phyloP scores from a whole-genome alignment of 1,140 invertebrate genomes.

The Drosophila varians region DNA sequence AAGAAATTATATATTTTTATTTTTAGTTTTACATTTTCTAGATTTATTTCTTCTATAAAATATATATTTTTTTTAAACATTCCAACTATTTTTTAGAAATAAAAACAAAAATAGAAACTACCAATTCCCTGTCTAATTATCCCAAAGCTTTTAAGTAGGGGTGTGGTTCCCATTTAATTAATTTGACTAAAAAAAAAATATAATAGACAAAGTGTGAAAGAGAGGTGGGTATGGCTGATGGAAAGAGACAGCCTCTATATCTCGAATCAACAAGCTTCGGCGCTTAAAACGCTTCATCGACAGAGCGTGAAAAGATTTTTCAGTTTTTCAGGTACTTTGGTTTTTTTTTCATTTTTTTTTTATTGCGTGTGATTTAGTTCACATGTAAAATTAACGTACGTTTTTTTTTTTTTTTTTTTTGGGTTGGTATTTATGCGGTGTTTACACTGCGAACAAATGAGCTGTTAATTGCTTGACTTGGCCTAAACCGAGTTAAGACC shows the following conservation, averaged over 20 bases:
- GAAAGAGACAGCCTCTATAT: conserved; percentile 7
- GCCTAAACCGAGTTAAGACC: conserved; percentile 24
- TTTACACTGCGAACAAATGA: conserved; percentile 58
- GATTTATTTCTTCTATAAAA: no score
- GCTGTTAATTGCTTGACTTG: conserved; percentile 57
- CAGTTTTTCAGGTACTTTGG: conserved; percentile 8
- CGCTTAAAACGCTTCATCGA: conserved; percentile 54
- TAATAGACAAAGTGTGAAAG: background rate
- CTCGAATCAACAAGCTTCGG: conserved; percentile 17
- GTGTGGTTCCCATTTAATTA: conserved; percentile 47
- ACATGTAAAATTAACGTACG: conserved; percentile 53
- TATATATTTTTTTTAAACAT: no score
- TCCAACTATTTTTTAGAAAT: background rate
- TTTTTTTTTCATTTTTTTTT: conserved; percentile 23
- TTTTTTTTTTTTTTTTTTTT: conserved; percentile 4
- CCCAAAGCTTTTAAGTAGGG: conserved; percentile 6
- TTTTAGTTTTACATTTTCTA: no score
- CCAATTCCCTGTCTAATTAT: background rate
- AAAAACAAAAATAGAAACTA: background rate
- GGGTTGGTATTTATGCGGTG: conserved; percentile 33
- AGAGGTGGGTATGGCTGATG: background rate
- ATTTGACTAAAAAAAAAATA: conserved; percentile 22
- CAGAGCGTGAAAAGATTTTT: conserved; percentile 67
- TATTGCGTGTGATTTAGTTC: conserved; percentile 73
- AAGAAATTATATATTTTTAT: no score